phyloP scores from a whole-genome alignment of 2,113 vertebrate species.

The Parus major region DNA sequence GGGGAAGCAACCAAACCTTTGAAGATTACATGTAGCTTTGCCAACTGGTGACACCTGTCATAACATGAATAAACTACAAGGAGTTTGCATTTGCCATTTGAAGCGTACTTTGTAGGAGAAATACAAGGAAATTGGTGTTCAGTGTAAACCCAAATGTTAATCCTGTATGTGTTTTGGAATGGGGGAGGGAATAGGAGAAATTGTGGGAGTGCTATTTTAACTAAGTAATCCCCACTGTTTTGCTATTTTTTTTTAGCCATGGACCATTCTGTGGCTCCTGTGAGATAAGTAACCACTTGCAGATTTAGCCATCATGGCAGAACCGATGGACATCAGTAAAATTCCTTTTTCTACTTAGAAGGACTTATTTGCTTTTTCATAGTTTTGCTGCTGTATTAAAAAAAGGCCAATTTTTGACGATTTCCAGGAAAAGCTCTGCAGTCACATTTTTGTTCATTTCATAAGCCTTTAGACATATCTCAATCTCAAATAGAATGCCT shows the following conservation, averaged over 20 bases:
- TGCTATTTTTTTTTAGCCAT: background rate
- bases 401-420: background rate
- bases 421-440: background rate
- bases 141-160: background rate
- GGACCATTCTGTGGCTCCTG: background rate
- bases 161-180: background rate
- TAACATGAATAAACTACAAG: conserved; percentile 9
- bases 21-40: background rate
- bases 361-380: background rate
- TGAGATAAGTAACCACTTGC: background rate
- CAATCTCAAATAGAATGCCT: background rate
- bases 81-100: background rate
- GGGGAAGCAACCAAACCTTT: background rate
- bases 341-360: background rate
- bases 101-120: background rate
- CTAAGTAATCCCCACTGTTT: background rate
- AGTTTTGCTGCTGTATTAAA: background rate
- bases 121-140: background rate
- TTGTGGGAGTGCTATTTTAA: background rate
- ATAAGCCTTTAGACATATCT: background rate
- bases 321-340: background rate
- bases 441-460: background rate
- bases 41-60: conserved; percentile 24
- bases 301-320: background rate
- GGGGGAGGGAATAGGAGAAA: background rate